Percentiles rank a stretch among this genome's conserved stretches.
Conservation (phyloP, 2,797 vertebrate species). For the Phaenicophaeus curvirostris region DNA sequence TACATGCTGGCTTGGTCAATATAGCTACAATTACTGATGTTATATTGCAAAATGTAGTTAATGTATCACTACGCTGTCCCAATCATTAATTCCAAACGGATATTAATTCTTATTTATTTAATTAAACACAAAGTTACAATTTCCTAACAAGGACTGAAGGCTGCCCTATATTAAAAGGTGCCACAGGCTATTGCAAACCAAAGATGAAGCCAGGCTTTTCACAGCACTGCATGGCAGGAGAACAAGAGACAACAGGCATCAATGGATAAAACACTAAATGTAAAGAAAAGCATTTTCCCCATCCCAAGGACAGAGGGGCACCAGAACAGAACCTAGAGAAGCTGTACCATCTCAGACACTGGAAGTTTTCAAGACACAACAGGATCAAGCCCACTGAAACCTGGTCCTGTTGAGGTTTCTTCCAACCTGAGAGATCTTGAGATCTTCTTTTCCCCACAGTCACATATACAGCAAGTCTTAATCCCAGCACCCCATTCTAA, state of each 20-base stretch:
- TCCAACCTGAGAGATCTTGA: background rate
- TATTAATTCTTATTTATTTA: conserved; percentile 24
- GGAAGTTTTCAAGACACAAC: background rate
- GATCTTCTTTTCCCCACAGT: background rate
- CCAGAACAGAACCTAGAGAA: background rate
- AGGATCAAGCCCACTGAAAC: background rate
- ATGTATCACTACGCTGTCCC: background rate
- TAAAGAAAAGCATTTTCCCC: background rate
- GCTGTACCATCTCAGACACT: background rate
- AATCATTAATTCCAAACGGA: background rate
- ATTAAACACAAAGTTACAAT: conserved; percentile 35
- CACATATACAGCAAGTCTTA: accelerated
- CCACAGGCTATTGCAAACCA: background rate
- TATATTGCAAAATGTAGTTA: conserved; percentile 18
- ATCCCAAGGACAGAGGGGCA: background rate
- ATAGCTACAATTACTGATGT: background rate
- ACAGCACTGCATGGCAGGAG: background rate
- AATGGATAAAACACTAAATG: background rate
- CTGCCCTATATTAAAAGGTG: conserved; percentile 28
- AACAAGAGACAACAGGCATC: background rate
- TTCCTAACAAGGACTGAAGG: conserved; percentile 19
- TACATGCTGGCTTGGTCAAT: background rate
- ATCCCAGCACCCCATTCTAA: background rate
- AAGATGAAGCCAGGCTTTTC: background rate
- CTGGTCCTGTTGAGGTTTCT: background rate